These are phyloP conservation scores for Neosilurus mollespiculum DNA, from an alignment of 2,797 vertebrate genomes.

Conservation along the genomic window DNA sequence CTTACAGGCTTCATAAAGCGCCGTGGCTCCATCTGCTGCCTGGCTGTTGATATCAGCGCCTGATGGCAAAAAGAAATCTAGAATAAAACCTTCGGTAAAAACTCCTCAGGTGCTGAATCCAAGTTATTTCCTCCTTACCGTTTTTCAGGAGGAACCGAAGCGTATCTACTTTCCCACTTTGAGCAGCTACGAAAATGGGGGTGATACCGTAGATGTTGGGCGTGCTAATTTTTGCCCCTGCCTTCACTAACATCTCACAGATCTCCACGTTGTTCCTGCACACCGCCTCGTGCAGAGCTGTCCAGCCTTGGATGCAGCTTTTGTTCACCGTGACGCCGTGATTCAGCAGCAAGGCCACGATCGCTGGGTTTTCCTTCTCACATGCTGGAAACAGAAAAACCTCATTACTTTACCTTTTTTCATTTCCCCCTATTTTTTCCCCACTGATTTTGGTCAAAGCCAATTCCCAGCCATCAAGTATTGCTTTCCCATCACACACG, in stretches of 20 bases:
- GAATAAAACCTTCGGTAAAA: neutral
- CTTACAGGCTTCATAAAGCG: constrained; percentile 90
- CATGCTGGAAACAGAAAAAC: constrained; percentile 75
- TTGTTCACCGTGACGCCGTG: constrained; percentile 77
- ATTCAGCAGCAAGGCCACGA: constrained; percentile 77
- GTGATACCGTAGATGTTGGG: constrained; percentile 83
- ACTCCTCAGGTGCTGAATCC: neutral
- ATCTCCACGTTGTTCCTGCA: constrained; percentile 82
- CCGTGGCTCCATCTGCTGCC: constrained; percentile 84
- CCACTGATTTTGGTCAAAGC: too few species aligned
- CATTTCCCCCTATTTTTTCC: too few species aligned
- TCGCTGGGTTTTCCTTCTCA: constrained; percentile 77
- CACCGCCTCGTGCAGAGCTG: constrained; percentile 86
- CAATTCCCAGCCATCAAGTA: too few species aligned
- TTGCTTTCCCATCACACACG: too few species aligned
- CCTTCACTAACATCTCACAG: constrained; percentile 84
- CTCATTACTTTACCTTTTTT: neutral
- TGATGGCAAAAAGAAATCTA: constrained; percentile 54
- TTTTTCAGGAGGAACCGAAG: constrained; percentile 85
- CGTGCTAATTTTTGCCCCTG: constrained; percentile 82
- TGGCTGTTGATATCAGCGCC: constrained; percentile 90
- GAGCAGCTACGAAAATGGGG: constrained; percentile 87
- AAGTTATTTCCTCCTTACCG: constrained; percentile 63
- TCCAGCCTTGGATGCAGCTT: constrained; percentile 84
- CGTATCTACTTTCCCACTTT: constrained; percentile 81